Base-by-base conservation (phyloP, 2,113 vertebrate species). In the Madoqua kirkii region DNA sequence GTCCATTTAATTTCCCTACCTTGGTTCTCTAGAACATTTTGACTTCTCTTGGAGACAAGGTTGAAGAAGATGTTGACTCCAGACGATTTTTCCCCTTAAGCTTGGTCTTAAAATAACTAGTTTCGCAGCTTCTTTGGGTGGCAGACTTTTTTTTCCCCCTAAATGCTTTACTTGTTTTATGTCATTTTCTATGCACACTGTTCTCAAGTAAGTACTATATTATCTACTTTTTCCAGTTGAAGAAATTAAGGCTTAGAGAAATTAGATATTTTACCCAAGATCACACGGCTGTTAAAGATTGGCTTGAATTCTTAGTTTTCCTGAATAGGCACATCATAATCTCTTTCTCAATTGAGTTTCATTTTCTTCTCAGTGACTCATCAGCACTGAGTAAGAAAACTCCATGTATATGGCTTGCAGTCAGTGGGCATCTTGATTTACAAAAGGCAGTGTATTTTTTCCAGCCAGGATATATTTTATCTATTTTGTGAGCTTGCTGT, bases 401-500 rank as follows among this genome's bases (percentile, higher is more conserved):
- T 25, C 3, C 23, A 2, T 29, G 1, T 36, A 23, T 6, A 2
- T 4, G 25, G 12, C 6, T 59, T 87, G 4, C 2, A 50, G 84
- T 33, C 89, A 27, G 2, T 27, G 33, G 48, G 29, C 33, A 21
- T 45, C 74, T 84, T 87, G 87, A 93, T 96, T 97, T 96, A 95
- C 7, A 92, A 52, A 87, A 88, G 11, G 33, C n/a, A 54, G 78
- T 54, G 5, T 57, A 64, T 64, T 92, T 93, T 93, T 84, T 84
- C 52, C 57, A 91, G 4, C 54, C n/a, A 79, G 52, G n/a, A 96
- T 78, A 60, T 74, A 92, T 71, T 96, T 90, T 86, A 82, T 88
- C 83, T 93, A 27, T 94, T 94, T 89, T 93, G 54, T 94, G 94
- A 91, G 83, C 81, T 94, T 71, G 31, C 62, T 29, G 15, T 95